These are phyloP conservation scores for Gouania willdenowi DNA, from an alignment of 2,797 vertebrate genomes.

Conservation along the genomic window DNA sequence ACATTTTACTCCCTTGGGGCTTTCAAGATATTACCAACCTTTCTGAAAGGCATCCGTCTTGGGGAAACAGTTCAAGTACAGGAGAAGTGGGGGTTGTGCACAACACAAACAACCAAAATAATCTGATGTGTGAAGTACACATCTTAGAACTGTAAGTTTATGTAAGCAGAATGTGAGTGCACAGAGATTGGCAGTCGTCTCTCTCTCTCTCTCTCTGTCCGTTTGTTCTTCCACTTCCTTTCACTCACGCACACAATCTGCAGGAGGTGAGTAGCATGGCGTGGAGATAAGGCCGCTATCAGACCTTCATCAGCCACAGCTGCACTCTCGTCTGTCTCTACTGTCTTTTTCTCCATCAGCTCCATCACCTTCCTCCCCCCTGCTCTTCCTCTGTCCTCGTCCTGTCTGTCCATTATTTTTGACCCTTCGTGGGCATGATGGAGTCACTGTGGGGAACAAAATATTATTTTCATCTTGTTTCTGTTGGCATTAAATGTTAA, in stretches of 20 bases:
- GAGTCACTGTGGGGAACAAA: background rate
- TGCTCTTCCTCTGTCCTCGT: conserved; percentile 16
- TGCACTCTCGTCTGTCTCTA: conserved; percentile 50
- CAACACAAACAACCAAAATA: background rate
- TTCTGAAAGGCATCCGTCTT: conserved; percentile 26
- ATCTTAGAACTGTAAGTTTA: no score
- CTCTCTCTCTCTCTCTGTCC: no score
- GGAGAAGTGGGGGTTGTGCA: background rate
- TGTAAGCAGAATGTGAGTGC: no score
- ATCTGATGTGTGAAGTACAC: no score
- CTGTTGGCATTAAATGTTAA: no score
- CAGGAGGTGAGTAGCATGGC: conserved; percentile 45
- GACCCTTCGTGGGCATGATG: conserved; percentile 9
- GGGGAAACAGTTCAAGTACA: conserved; percentile 26
- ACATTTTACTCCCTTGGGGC: conserved; percentile 30
- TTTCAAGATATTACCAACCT: conserved; percentile 41
- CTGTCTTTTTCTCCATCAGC: conserved; percentile 30
- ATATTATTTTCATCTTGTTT: conserved; percentile 1
- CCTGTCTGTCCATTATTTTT: conserved; percentile 29
- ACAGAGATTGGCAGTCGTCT: no score
- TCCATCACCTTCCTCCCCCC: conserved; percentile 32
- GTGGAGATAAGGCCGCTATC: conserved; percentile 53
- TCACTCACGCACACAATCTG: conserved; percentile 1
- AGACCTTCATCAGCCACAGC: conserved; percentile 42
- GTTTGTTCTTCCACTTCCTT: background rate